phyloP scores from a whole-genome alignment of 2,113 vertebrate genomes.

The Phainopepla nitens region DNA sequence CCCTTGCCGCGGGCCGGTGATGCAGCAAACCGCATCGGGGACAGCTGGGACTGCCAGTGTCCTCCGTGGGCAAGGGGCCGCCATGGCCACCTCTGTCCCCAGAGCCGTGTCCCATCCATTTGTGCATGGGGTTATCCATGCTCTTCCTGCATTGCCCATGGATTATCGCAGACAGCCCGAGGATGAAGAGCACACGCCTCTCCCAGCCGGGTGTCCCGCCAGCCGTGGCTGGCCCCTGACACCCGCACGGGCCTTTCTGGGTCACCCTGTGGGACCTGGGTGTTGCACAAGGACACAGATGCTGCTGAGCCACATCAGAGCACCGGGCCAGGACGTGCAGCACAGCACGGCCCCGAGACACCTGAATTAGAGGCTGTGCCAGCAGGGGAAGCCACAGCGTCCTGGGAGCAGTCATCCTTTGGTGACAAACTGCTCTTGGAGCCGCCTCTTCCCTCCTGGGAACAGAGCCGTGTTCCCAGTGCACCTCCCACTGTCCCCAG shows the following conservation, averaged over 20 bases:
- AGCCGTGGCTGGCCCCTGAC: neutral
- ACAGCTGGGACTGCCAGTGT: neutral
- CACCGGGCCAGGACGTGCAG: accelerated
- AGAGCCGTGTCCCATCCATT: accelerated
- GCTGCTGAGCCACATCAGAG: neutral
- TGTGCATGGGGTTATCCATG: accelerated
- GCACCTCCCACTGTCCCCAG: neutral
- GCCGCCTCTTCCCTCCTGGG: neutral
- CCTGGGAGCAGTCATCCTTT: neutral
- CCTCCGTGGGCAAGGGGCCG: neutral
- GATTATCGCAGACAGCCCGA: accelerated
- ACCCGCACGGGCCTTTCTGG: neutral
- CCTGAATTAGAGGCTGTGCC: neutral
- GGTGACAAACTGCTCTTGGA: neutral
- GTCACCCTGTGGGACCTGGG: neutral
- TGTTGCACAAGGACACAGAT: neutral
- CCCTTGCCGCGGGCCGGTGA: accelerated
- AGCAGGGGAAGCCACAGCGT: neutral
- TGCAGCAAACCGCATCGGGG: accelerated
- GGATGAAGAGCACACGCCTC: accelerated
- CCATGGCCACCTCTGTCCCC: neutral
- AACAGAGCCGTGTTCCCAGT: neutral
- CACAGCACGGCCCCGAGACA: neutral
- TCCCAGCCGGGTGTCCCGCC: neutral
- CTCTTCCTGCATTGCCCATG: accelerated